Percentiles rank a stretch among this genome's conserved stretches.
phyloP scores from a whole-genome alignment of 37 sponge, comb jelly and placozoan species.

The Beroe ovata region DNA sequence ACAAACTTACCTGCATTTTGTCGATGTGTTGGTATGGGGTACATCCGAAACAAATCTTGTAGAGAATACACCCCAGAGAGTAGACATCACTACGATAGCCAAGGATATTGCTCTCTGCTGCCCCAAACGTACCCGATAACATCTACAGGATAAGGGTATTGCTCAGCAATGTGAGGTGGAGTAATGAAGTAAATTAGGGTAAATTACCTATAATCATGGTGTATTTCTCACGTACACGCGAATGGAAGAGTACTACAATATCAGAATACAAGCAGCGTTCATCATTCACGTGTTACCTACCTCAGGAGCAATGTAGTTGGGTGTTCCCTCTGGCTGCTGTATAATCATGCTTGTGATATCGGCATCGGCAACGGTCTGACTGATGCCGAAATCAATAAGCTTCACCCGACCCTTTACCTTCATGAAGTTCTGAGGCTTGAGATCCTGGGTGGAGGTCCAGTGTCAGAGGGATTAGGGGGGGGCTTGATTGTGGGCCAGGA shows the following conservation, averaged over 20 bases:
- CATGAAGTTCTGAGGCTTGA: conserved; percentile 58
- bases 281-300: too few species aligned
- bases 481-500: too few species aligned
- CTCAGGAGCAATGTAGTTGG: conserved; percentile 65
- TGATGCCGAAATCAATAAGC: conserved; percentile 55
- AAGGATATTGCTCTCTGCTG: background rate
- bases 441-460: conserved; percentile 8
- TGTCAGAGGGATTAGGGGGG: too few species aligned
- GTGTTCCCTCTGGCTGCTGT: conserved; percentile 33
- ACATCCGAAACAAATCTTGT: conserved; percentile 26
- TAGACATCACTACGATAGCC: conserved; percentile 62
- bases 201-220: too few species aligned
- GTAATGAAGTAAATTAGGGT: too few species aligned
- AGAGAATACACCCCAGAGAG: conserved; percentile 62
- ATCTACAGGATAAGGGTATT: conserved; percentile 3
- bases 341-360: conserved; percentile 56
- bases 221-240: too few species aligned
- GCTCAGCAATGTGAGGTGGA: too few species aligned
- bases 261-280: too few species aligned
- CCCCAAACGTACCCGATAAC: conserved; percentile 52
- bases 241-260: too few species aligned
- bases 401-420: conserved; percentile 43
- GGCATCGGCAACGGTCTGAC: background rate
- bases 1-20: conserved; percentile 67
- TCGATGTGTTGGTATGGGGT: conserved; percentile 51